Evolutionary conservation across 2,113 vertebrate species (phyloP).

Genomic region (Rana temporaria): DNA sequence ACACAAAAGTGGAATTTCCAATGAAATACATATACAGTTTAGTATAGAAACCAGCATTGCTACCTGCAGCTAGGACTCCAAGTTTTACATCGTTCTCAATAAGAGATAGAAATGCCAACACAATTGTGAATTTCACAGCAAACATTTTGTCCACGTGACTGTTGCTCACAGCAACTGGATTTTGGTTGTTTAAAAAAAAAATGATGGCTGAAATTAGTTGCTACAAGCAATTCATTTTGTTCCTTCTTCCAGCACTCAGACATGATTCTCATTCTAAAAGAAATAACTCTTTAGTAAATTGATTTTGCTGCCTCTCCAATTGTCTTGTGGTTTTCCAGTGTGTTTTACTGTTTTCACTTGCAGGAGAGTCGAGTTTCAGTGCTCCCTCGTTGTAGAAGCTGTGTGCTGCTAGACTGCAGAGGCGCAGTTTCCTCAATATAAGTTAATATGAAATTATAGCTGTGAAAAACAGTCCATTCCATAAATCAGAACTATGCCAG

Average conservation of each 20-base stretch:
- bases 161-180: too few relatives aligned
- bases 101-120: too few relatives aligned
- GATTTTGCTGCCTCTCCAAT: slow-evolving; percentile 28
- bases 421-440: slow-evolving; percentile 19
- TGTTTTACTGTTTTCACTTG: slow-evolving; percentile 18
- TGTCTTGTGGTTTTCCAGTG: slow-evolving; percentile 30
- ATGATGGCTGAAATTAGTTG: too few relatives aligned
- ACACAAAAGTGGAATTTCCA: too few relatives aligned
- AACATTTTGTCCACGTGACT: too few relatives aligned
- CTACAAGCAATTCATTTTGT: too few relatives aligned
- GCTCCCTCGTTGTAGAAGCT: slow-evolving; percentile 1
- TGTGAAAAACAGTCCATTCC: slow-evolving; percentile 28
- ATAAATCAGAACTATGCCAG: slow-evolving; percentile 17
- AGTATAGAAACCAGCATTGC: too few relatives aligned
- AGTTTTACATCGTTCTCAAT: too few relatives aligned
- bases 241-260: neutral
- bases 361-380: slow-evolving; percentile 10
- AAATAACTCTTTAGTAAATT: slow-evolving; percentile 15
- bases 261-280: neutral
- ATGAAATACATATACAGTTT: too few relatives aligned
- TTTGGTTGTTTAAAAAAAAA: too few relatives aligned
- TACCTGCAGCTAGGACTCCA: too few relatives aligned
- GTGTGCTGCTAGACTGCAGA: slow-evolving; percentile 1
- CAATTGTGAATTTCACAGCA: too few relatives aligned
- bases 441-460: slow-evolving; percentile 36